Conservation (phyloP, 2,113 vertebrate genomes). For the Neofelis nebulosa region DNA sequence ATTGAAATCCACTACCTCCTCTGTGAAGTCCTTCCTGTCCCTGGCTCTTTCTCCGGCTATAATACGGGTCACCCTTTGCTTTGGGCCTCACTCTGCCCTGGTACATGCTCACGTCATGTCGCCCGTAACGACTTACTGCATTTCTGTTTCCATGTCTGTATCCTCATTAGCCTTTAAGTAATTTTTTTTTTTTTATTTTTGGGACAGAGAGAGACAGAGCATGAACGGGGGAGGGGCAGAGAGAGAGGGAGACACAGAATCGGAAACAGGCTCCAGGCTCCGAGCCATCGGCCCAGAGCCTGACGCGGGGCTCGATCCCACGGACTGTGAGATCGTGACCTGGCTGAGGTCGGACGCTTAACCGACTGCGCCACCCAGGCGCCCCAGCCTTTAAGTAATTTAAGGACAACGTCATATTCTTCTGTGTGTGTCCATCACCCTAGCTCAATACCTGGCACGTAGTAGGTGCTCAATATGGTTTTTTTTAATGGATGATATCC, state of each 20-base stretch:
- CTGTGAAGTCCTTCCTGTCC: background rate
- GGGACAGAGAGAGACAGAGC: too few species aligned
- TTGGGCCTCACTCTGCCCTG: background rate
- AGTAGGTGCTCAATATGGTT: background rate
- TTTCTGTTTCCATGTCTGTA: background rate
- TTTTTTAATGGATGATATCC: conserved; percentile 36
- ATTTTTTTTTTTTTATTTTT: too few species aligned
- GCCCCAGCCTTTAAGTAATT: background rate
- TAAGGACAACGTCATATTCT: background rate
- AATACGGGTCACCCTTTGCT: background rate
- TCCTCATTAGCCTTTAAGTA: background rate
- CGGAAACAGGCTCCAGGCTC: too few species aligned
- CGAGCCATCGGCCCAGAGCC: too few species aligned
- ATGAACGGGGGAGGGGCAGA: too few species aligned
- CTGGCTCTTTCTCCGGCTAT: background rate
- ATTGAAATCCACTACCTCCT: background rate
- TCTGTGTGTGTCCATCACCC: background rate
- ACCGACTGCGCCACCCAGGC: too few species aligned
- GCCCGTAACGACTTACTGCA: background rate
- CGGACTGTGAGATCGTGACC: too few species aligned
- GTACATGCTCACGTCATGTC: background rate
- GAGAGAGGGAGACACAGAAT: too few species aligned
- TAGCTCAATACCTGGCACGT: background rate
- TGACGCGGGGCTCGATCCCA: too few species aligned
- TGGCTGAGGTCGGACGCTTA: too few species aligned